Evolutionary conservation across 2,113 vertebrate species (phyloP), one percentile per base, ranked within the genome.

Genomic region (Triplophysa rosa): DNA sequence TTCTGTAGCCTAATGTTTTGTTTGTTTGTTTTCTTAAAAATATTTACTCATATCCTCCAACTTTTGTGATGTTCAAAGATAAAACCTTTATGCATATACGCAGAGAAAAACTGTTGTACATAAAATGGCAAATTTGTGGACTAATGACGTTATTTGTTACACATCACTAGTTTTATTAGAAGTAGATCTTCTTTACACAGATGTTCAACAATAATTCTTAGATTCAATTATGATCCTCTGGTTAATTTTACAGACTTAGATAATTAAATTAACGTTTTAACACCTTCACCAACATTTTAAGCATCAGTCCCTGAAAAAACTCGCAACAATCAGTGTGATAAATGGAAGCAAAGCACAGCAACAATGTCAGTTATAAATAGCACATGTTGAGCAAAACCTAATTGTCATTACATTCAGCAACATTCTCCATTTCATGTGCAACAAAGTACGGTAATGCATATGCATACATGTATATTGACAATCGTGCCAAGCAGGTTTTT

Each of bases 1-100:
- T 80, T 68, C 47, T 80, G 80, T 84, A 84, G 83, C 76, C 47
- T 45, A 56, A 13, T 10, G 40, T 56, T 83, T 29, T 23, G 0
- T 26, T 54, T 21, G 19, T 21, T 58, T 58, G 7, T 24, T 16
- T 19, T 79, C 37, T 56, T 23, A 37, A 26, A 75, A 66, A 37
- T 37, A 37, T 37, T 37, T 8, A 84, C 64, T 21, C 58, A 65
- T n/a, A 67, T 61, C 54, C 26, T 49, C 54, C 26, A 54, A 54
- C 17, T 58, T 63, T 14, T 29, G 72, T 63, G 16, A 49, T 14
- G 72, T 19, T 75, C 14, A 47, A 26, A 42, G 21, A 11, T 47
- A 62, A 37, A 37, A 26, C 37, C 13, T 47, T 62, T 17, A 42
- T 42, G 21, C 70, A 24, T 73, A 24, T 73, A 45, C 23, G 17